phyloP scores from a whole-genome alignment of 2,888 invertebrate genomes.

The Theretra japonica region DNA sequence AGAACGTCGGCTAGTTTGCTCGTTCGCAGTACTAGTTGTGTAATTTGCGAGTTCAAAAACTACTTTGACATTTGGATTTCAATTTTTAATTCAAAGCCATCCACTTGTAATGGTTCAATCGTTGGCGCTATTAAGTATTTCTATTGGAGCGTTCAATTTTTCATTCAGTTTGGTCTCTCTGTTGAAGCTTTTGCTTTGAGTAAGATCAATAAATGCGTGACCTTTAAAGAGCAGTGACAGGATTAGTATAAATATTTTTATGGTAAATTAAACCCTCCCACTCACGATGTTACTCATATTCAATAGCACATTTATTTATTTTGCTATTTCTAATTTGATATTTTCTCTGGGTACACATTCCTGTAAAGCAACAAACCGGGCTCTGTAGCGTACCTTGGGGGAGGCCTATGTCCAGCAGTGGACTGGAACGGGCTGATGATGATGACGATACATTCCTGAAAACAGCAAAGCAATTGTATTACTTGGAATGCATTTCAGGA shows the following conservation, averaged over 20 bases:
- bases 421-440: too few relatives aligned
- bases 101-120: neutral
- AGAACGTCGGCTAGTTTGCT: constrained; percentile 43
- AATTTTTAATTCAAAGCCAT: constrained; percentile 41
- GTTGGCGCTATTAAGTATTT: neutral
- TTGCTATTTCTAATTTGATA: too few relatives aligned
- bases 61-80: constrained; percentile 43
- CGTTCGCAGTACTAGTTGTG: constrained; percentile 37
- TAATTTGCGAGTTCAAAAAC: constrained; percentile 25
- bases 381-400: too few relatives aligned
- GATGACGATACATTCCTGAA: too few relatives aligned
- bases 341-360: too few relatives aligned
- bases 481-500: too few relatives aligned
- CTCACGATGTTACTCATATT: too few relatives aligned
- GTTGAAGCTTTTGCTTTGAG: constrained; percentile 9
- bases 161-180: constrained; percentile 9
- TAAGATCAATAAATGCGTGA: constrained; percentile 1
- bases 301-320: too few relatives aligned
- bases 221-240: neutral
- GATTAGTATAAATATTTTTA: neutral
- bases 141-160: constrained; percentile 19
- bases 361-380: too few relatives aligned
- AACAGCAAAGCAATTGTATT: too few relatives aligned
- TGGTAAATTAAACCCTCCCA: neutral
- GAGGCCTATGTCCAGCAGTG: too few relatives aligned